A percentile compares a stretch with the other conserved stretches of the same genome.
Conservation (phyloP, 2,113 vertebrate species). For the Trochalopteron elliotii region DNA sequence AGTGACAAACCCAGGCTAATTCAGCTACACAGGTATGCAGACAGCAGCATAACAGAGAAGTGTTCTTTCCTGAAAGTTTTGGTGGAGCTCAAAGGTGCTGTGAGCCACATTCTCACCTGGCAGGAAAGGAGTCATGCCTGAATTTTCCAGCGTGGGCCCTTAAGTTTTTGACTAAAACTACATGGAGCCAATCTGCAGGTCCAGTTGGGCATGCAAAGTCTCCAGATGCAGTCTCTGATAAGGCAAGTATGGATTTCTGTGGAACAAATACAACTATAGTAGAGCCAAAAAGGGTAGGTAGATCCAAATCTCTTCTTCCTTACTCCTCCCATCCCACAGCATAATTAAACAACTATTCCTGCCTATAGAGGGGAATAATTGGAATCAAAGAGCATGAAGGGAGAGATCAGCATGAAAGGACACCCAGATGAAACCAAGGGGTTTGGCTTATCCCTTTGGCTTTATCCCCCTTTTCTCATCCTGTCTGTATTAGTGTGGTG, state of each 20-base stretch:
- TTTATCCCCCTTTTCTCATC: slow-evolving; percentile 8
- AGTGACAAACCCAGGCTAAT: background rate
- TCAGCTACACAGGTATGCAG: background rate
- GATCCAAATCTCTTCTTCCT: background rate
- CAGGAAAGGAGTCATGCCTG: background rate
- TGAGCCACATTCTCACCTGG: background rate
- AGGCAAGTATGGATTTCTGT: background rate
- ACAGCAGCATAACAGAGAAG: background rate
- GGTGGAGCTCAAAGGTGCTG: background rate
- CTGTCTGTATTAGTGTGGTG: slow-evolving; percentile 12
- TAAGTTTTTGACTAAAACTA: background rate
- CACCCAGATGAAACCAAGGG: background rate
- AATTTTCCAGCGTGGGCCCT: background rate
- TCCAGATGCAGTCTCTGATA: background rate
- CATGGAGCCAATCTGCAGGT: background rate
- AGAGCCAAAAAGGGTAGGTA: background rate
- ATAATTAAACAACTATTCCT: slow-evolving; percentile 35
- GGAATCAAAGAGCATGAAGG: slow-evolving; percentile 45
- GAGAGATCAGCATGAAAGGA: slow-evolving; percentile 9
- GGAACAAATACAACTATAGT: background rate
- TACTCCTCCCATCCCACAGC: background rate
- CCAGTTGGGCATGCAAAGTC: background rate
- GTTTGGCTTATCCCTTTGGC: slow-evolving; percentile 39
- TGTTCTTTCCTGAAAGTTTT: background rate
- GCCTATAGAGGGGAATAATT: slow-evolving; percentile 8